These are phyloP conservation scores for Balaenoptera acutorostrata DNA, from an alignment of 2,113 vertebrate genomes.

Conservation along the genomic window DNA sequence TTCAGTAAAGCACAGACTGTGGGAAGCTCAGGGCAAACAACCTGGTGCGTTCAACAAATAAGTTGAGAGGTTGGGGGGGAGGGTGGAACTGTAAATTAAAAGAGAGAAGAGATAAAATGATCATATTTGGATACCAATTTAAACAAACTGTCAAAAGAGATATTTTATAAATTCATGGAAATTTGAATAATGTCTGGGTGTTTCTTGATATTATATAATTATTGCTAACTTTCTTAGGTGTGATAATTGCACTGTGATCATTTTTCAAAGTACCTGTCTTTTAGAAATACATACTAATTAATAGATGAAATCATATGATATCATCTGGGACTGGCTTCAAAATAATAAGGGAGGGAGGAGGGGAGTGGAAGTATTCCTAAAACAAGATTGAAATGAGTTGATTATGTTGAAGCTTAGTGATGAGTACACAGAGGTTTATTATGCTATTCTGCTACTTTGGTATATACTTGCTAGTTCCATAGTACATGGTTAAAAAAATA, in stretches of 20 bases:
- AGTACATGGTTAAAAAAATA: neutral
- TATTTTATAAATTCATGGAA: neutral
- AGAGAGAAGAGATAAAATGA: neutral
- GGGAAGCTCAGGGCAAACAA: neutral
- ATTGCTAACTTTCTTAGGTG: neutral
- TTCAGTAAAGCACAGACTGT: neutral
- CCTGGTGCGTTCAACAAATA: neutral
- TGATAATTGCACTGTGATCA: neutral
- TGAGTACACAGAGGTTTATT: neutral
- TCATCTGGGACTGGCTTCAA: neutral
- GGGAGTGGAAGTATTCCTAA: neutral
- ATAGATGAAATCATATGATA: neutral
- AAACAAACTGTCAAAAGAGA: neutral
- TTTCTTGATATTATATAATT: neutral
- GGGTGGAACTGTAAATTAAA: neutral
- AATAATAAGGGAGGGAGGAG: neutral
- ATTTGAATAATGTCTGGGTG: neutral
- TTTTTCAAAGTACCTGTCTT: neutral
- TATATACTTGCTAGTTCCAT: neutral
- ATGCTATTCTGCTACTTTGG: neutral
- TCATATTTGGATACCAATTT: neutral
- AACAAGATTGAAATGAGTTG: neutral
- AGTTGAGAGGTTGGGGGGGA: neutral
- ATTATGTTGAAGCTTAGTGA: neutral
- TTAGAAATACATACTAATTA: neutral